Conservation (phyloP, 2,888 invertebrate genomes). For the Eristalis tenax region DNA sequence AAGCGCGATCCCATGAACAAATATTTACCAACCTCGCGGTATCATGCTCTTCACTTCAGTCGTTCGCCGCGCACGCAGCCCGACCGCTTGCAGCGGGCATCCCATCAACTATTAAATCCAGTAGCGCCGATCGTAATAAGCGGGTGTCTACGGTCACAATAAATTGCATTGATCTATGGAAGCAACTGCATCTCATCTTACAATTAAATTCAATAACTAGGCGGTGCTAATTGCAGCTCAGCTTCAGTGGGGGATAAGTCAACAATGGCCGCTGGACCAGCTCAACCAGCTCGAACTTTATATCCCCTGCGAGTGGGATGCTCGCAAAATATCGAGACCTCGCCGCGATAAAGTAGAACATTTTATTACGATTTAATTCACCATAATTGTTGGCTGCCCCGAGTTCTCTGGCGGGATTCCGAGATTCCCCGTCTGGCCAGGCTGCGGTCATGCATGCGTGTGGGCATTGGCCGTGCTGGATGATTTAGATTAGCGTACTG, state of each 20-base stretch:
- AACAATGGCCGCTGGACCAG: conserved; percentile 29
- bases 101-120: conserved; percentile 63
- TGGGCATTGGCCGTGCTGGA: conserved; percentile 57
- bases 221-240: conserved; percentile 67
- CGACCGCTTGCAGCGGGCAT: conserved; percentile 8
- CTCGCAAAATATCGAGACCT: neutral
- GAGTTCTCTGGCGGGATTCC: conserved; percentile 32
- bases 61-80: neutral
- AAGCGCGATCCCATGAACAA: conserved; percentile 47
- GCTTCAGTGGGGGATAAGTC: conserved; percentile 44
- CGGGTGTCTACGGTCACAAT: conserved; percentile 64
- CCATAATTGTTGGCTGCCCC: conserved; percentile 76
- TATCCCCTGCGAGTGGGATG: conserved; percentile 43
- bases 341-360: conserved; percentile 75
- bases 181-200: conserved; percentile 62
- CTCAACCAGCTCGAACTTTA: neutral
- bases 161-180: conserved; percentile 66
- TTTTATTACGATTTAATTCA: conserved; percentile 78
- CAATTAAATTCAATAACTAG: conserved; percentile 72
- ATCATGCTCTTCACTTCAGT: conserved; percentile 7
- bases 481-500: conserved; percentile 67
- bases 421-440: neutral
- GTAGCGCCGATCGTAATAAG: conserved; percentile 67
- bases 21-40: conserved; percentile 63
- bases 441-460: conserved; percentile 36